phyloP scores from a whole-genome alignment of 2,797 vertebrate genomes.

The Myiotriccus ornatus region DNA sequence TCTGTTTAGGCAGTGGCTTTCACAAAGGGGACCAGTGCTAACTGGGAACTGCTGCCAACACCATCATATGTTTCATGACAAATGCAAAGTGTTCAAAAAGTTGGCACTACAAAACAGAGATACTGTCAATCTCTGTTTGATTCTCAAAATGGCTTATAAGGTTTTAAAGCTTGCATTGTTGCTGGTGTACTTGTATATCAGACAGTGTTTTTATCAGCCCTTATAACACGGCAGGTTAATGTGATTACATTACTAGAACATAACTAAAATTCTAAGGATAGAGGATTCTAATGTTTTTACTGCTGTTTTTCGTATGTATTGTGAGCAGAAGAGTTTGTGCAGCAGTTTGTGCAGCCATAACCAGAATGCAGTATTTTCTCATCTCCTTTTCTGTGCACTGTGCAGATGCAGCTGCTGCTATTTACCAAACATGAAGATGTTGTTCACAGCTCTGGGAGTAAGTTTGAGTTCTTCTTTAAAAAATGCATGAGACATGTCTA shows the following conservation, averaged over 20 bases:
- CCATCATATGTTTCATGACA: constrained; percentile 55
- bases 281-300: background rate
- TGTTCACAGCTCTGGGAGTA: background rate
- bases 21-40: constrained; percentile 6
- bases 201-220: background rate
- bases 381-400: background rate
- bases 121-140: constrained; percentile 39
- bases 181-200: background rate
- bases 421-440: constrained; percentile 6
- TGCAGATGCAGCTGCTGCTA: background rate
- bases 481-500: background rate
- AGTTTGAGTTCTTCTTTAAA: background rate
- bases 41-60: constrained; percentile 11
- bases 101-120: constrained; percentile 45
- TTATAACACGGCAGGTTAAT: background rate
- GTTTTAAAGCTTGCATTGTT: constrained; percentile 28
- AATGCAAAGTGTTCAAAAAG: constrained; percentile 45
- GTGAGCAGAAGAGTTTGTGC: background rate
- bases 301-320: background rate
- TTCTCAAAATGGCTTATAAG: constrained; percentile 1
- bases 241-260: background rate
- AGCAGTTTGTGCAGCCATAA: background rate
- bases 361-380: background rate
- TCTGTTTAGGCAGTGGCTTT: constrained; percentile 10
- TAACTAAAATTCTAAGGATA: background rate